These are phyloP conservation scores for Pyrocephalus nanus DNA, from an alignment of 2,797 vertebrate genomes.

Conservation along the genomic window DNA sequence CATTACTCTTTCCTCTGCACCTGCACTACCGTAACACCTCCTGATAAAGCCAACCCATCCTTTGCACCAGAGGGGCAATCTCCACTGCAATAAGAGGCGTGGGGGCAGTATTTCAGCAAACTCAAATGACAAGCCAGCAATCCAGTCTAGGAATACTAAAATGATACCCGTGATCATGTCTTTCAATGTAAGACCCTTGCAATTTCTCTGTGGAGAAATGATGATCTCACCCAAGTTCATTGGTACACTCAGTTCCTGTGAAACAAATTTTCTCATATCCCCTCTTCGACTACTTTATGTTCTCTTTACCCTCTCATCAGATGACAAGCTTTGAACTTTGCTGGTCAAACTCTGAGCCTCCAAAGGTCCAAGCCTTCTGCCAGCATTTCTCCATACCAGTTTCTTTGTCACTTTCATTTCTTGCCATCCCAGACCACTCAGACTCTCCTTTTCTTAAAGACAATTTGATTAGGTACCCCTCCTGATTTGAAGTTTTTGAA, in stretches of 20 bases:
- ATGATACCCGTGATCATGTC: background rate
- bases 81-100: background rate
- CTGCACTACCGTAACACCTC: background rate
- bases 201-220: background rate
- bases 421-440: background rate
- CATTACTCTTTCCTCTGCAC: background rate
- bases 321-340: background rate
- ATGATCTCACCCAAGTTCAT: background rate
- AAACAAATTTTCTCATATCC: background rate
- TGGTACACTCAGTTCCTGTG: background rate
- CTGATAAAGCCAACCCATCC: background rate
- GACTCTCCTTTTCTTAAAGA: background rate
- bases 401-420: background rate
- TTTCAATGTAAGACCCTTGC: background rate
- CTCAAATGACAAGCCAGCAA: background rate
- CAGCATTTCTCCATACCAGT: background rate
- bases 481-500: background rate
- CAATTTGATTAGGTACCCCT: background rate
- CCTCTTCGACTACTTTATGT: background rate
- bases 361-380: background rate
- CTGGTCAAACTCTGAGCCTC: conserved; percentile 13
- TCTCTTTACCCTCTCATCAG: background rate
- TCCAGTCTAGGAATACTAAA: background rate
- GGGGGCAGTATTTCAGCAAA: background rate
- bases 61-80: background rate